Percentiles rank a stretch among this genome's conserved stretches.
These are phyloP conservation scores for Leucophenga varia DNA, from an alignment of 1,140 invertebrate genomes.

Conservation along the genomic window DNA sequence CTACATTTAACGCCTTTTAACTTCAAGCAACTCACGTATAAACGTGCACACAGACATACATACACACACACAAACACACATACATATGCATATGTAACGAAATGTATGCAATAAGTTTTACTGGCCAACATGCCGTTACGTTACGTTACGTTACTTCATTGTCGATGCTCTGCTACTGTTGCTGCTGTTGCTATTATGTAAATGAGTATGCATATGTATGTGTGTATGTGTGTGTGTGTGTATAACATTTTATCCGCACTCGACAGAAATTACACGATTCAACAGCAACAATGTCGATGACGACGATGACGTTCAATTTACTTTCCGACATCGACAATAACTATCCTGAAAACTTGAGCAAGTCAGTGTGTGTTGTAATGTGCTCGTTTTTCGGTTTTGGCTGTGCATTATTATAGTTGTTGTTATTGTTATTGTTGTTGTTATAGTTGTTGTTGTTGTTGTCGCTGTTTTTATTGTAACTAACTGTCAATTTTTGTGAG, in stretches of 20 bases:
- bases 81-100: no score
- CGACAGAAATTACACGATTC: conserved; percentile 26
- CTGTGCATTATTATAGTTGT: no score
- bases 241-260: conserved; percentile 18
- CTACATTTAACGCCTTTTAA: conserved; percentile 49
- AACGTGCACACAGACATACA: conserved; percentile 10
- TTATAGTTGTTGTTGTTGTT: conserved; percentile 9
- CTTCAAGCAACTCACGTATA: conserved; percentile 31
- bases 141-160: no score
- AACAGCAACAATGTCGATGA: conserved; percentile 4
- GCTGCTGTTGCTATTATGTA: conserved; percentile 52
- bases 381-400: no score
- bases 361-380: conserved; percentile 20
- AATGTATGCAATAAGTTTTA: no score
- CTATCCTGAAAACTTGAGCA: conserved; percentile 12
- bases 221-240: no score
- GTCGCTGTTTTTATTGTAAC: no score
- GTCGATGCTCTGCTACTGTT: conserved; percentile 10
- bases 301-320: conserved; percentile 3
- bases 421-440: conserved; percentile 8
- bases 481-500: conserved; percentile 12
- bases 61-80: background rate
- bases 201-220: conserved; percentile 21
- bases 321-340: background rate
- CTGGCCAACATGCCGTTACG: no score